Percentiles rank a stretch among this genome's conserved stretches.
phyloP scores from a whole-genome alignment of 2,113 vertebrate species.

The Tragelaphus strepsiceros region DNA sequence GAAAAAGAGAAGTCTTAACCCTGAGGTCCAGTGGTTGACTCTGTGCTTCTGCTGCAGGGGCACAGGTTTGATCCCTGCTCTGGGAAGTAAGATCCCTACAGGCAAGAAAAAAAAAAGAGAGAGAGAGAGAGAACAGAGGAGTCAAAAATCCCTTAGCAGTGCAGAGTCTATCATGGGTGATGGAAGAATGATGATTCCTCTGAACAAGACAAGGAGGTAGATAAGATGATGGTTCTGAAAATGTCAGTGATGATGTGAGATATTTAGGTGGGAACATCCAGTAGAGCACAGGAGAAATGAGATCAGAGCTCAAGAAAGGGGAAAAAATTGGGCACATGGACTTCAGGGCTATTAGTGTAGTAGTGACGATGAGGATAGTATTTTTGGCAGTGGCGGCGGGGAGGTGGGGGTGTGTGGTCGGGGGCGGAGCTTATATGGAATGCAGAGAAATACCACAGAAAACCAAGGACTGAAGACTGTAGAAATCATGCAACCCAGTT shows the following conservation, averaged over 20 bases:
- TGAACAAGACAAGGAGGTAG: not conserved
- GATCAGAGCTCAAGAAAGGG: not conserved
- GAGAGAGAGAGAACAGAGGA: not conserved
- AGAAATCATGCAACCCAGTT: not conserved
- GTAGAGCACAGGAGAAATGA: not conserved
- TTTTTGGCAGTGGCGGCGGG: not conserved
- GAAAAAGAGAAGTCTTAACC: not conserved
- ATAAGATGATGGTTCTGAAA: not conserved
- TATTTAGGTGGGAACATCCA: not conserved
- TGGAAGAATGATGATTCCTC: no score
- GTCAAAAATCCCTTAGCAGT: not conserved
- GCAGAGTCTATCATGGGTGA: not conserved
- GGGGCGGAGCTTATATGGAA: not conserved
- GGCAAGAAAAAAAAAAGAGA: no score
- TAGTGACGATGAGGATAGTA: not conserved
- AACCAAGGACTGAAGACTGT: not conserved
- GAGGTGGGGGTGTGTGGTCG: not conserved
- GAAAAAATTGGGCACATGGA: not conserved
- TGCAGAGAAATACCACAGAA: not conserved
- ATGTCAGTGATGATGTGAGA: no score
- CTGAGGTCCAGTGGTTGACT: not conserved
- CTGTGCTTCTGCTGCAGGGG: not conserved
- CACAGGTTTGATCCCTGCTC: not conserved
- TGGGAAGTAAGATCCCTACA: not conserved
- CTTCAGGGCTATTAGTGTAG: not conserved